These are phyloP conservation scores for Zaprionus lineosus DNA, from an alignment of 2,888 invertebrate genomes.

Conservation along the genomic window DNA sequence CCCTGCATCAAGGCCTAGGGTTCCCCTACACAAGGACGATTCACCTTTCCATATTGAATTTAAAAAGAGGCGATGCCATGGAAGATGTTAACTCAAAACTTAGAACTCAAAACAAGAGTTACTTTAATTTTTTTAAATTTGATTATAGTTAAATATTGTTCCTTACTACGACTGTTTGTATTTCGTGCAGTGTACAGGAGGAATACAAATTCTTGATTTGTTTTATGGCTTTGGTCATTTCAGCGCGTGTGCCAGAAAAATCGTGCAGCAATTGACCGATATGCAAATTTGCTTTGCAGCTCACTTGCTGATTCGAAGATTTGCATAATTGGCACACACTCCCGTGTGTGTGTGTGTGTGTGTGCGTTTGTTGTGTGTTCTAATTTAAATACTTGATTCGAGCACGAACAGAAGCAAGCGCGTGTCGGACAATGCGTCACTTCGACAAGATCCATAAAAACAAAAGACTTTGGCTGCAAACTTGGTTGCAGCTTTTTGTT, in stretches of 20 bases:
- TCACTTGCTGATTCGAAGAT: constrained; percentile 48
- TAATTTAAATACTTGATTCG: constrained; percentile 56
- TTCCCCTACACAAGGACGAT: no score
- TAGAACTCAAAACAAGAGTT: no score
- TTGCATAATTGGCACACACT: constrained; percentile 69
- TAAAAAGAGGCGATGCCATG: no score
- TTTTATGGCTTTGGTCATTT: constrained; percentile 55
- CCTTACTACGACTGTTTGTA: no score
- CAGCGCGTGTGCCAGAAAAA: constrained; percentile 54
- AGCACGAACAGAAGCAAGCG: constrained; percentile 59
- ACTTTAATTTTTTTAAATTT: no score
- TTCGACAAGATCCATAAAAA: constrained; percentile 40
- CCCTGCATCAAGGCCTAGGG: no score
- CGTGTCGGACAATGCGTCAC: constrained; percentile 45
- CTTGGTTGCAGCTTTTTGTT: constrained; percentile 15
- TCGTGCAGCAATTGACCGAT: constrained; percentile 74
- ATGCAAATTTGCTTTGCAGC: constrained; percentile 62
- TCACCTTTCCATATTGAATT: no score
- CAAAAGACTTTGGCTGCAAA: constrained; percentile 42
- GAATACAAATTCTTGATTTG: no score
- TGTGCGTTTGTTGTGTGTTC: constrained; percentile 53
- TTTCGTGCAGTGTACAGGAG: no score
- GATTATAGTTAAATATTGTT: no score
- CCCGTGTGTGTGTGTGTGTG: constrained; percentile 15
- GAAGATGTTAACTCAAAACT: no score